Base-by-base conservation (phyloP, 1,140 invertebrate genomes). In the Drosophila nannoptera region DNA sequence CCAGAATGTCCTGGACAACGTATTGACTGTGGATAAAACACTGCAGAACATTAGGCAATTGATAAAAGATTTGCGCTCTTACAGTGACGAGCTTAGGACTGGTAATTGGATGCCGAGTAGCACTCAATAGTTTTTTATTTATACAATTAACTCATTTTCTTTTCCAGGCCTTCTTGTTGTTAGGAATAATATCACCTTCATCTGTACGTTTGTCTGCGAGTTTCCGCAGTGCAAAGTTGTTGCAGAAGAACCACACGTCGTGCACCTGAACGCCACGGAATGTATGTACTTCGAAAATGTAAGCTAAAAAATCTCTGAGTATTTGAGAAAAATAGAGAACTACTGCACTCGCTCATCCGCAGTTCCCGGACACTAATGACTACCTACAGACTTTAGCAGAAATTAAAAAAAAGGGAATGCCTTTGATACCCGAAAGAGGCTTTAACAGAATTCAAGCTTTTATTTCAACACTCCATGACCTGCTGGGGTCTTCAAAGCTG, bases 1-100 rank as follows among this genome's bases (percentile, higher is more conserved):
- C 12, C 93, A 93, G 66, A 91, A 92, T 8, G 94, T 97, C 78
- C 93, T 95, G 8, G 86, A 91, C 16, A 93, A n/a, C n/a, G n/a
- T n/a, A n/a, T n/a, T n/a, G n/a, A n/a, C n/a, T n/a, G n/a, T n/a
- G n/a, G n/a, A n/a, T n/a, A n/a, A n/a, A n/a, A n/a, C n/a, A n/a
- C n/a, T n/a, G n/a, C n/a, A n/a, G n/a, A n/a, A n/a, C n/a, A 6
- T 2, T 7, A 5, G 95, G 40, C 90, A 89, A 12, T 90, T 92
- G 50, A 94, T 94, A 0, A 90, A 91, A 12, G 89, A 91, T 35
- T 89, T 95, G 50, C 90, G 93, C 48, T 90, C 90, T 43, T 92
- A 93, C 65, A 93, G 93, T 6, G 92, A 92, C 9, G 90, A 93
- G 73, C 90, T 95, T 49, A 93, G 93, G 75, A 91, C 92, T 70